Percentiles rank a stretch among this genome's conserved stretches.
Evolutionary conservation across 2,797 vertebrate species (phyloP).

Genomic region (Amphiprion clarkii): DNA sequence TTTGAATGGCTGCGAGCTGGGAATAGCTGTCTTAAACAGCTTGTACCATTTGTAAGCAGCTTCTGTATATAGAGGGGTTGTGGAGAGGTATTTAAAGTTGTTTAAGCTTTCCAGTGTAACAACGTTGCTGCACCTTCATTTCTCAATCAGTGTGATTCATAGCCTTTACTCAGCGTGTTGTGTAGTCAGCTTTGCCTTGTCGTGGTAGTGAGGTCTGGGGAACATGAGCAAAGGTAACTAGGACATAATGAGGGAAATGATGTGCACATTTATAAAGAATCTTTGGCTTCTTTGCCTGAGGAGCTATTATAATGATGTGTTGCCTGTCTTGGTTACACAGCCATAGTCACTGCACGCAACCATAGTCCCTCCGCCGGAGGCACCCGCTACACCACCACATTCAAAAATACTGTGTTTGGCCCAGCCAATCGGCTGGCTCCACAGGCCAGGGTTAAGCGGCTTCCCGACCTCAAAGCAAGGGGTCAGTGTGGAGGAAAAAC

Average conservation of each 20-base stretch:
- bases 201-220: conserved; percentile 35
- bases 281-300: conserved; percentile 71
- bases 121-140: conserved; percentile 12
- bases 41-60: conserved; percentile 62
- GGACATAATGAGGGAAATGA: conserved; percentile 70
- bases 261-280: conserved; percentile 70
- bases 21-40: conserved; percentile 63
- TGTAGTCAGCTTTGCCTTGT: conserved; percentile 37
- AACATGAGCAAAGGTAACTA: conserved; percentile 60
- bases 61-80: conserved; percentile 36
- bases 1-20: conserved; percentile 58
- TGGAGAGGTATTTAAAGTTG: conserved; percentile 37
- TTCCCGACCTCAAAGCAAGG: conserved; percentile 75
- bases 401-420: conserved; percentile 78
- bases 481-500: conserved; percentile 84
- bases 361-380: conserved; percentile 68
- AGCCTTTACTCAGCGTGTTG: conserved; percentile 35
- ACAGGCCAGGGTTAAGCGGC: conserved; percentile 78
- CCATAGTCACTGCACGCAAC: conserved; percentile 74
- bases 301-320: conserved; percentile 80
- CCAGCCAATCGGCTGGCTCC: conserved; percentile 72
- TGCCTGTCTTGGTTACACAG: conserved; percentile 71
- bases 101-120: conserved; percentile 8
- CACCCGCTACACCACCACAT: conserved; percentile 72
- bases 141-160: background rate